These are phyloP conservation scores for Crenuchus spilurus DNA, from an alignment of 2,797 vertebrate genomes.

Conservation along the genomic window DNA sequence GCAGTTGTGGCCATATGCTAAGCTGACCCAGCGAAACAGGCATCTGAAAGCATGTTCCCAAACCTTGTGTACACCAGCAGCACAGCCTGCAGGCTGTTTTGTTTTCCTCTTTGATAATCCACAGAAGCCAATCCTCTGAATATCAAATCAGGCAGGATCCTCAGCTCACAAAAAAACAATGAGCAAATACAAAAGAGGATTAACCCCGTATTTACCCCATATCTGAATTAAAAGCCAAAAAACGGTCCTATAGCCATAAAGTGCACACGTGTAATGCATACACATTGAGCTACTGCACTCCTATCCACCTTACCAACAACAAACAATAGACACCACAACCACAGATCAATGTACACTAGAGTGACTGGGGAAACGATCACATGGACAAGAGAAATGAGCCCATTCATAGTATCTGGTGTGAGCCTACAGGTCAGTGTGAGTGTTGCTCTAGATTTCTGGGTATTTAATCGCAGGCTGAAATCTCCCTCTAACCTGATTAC, in stretches of 20 bases:
- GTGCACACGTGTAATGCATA: background rate
- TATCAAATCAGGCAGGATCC: constrained; percentile 14
- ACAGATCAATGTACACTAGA: constrained; percentile 18
- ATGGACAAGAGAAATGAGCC: background rate
- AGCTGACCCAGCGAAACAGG: constrained; percentile 22
- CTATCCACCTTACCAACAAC: background rate
- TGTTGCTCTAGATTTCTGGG: constrained; percentile 29
- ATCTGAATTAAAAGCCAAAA: background rate
- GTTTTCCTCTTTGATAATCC: constrained; percentile 31
- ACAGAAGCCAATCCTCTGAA: constrained; percentile 22
- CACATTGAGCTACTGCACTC: background rate
- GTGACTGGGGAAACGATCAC: constrained; percentile 8
- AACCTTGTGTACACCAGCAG: background rate
- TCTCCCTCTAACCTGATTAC: constrained; percentile 74
- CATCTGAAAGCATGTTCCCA: constrained; percentile 16
- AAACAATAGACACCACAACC: background rate
- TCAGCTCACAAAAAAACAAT: constrained; percentile 13
- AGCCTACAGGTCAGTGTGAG: constrained; percentile 22
- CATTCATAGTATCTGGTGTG: constrained; percentile 39
- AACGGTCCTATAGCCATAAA: background rate
- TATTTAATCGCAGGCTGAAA: constrained; percentile 63
- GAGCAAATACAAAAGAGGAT: constrained; percentile 10
- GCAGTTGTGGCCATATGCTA: constrained; percentile 25
- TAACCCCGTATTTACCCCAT: background rate
- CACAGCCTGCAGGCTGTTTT: constrained; percentile 11